phyloP scores from a whole-genome alignment of 2,113 vertebrate species.

The Cottus gobio region DNA sequence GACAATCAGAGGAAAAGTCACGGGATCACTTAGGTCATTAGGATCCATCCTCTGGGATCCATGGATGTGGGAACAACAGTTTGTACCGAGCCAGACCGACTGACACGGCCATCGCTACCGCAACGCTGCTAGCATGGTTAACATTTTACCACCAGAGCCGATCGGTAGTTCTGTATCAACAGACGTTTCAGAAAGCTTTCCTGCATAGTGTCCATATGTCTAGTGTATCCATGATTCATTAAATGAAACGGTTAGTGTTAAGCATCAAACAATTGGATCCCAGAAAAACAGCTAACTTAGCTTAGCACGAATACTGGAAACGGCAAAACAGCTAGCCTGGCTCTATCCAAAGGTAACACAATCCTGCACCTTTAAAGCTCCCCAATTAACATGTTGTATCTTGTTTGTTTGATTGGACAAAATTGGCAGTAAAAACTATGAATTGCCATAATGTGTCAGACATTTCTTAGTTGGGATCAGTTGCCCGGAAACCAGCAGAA shows the following conservation, averaged over 20 bases:
- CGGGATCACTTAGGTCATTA: neutral
- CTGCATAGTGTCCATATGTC: slow-evolving; percentile 14
- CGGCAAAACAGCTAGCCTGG: neutral
- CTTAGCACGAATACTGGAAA: neutral
- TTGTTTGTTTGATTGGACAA: neutral
- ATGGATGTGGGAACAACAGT: neutral
- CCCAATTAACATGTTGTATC: neutral
- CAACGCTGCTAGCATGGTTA: neutral
- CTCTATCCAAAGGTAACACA: neutral
- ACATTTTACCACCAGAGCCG: too few species aligned
- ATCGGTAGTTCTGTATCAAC: slow-evolving; percentile 12
- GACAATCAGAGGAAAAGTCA: neutral
- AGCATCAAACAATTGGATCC: neutral
- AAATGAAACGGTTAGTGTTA: neutral
- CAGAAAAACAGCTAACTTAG: neutral
- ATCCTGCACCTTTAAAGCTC: neutral
- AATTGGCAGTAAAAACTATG: neutral
- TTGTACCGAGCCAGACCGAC: neutral
- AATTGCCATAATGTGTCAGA: neutral
- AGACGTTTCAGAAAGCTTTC: neutral
- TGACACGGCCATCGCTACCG: neutral
- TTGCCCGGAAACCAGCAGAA: too few species aligned
- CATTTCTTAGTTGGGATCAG: neutral
- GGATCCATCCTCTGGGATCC: neutral
- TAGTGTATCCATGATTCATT: neutral